Percentiles rank a stretch among this genome's conserved stretches.
phyloP scores from a whole-genome alignment of 2,113 vertebrate species.

The Rhea pennata region DNA sequence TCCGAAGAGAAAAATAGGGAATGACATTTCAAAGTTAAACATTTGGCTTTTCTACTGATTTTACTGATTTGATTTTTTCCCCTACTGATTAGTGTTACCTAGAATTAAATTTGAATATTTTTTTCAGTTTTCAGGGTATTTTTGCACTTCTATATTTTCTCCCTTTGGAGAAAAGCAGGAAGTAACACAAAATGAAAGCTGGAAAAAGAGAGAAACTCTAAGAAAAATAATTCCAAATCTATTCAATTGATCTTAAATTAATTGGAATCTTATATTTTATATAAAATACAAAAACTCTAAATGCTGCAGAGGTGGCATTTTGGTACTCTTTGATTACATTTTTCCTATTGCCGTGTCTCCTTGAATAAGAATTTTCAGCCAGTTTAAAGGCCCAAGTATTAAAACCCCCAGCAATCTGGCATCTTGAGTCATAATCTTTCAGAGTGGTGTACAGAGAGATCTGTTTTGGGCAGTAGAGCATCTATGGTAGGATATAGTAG shows the following conservation, averaged over 20 bases:
- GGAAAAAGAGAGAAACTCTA: not conserved
- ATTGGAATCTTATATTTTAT: not conserved
- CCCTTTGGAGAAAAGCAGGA: not conserved
- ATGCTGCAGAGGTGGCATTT: not conserved
- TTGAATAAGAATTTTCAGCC: constrained; percentile 16
- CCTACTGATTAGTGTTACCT: not conserved
- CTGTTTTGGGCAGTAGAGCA: not conserved
- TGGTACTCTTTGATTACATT: not conserved
- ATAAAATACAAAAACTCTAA: not conserved
- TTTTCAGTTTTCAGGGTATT: not conserved
- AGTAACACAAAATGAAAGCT: not conserved
- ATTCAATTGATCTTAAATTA: not conserved
- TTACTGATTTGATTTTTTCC: not conserved
- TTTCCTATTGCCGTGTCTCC: not conserved
- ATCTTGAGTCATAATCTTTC: constrained; percentile 14
- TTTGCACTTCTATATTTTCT: not conserved
- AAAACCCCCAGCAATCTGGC: constrained; percentile 19
- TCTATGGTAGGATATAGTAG: not conserved
- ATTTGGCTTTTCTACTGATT: not conserved
- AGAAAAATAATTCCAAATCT: not conserved
- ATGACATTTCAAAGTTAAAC: not conserved
- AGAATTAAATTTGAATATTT: not conserved
- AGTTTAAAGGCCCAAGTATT: not conserved
- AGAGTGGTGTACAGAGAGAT: not conserved
- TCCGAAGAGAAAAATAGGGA: not conserved